Base-by-base conservation (phyloP, 2,888 invertebrate species). In the Ormia ochracea region DNA sequence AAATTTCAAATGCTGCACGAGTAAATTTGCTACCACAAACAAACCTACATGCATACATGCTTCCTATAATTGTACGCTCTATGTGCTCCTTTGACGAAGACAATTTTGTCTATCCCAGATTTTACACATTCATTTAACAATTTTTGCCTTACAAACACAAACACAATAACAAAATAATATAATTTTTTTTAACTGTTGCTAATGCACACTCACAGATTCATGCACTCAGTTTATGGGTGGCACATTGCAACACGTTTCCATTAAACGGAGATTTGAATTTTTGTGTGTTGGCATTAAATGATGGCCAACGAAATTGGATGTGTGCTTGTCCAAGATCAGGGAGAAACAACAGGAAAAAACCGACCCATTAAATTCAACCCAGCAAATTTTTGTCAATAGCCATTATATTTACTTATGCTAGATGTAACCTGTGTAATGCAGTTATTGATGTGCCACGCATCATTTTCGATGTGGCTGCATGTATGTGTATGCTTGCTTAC, bases 181-280 rank as follows among this genome's bases (percentile, higher is more conserved):
- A 48, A 9, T 48, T 19, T 68, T 63, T 58, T 31, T 23, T 23
- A 50, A 41, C 31, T 28, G 28, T 5, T 41, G 19, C 12, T 33
- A 43, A 14, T 43, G 41, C 31, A 61, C 1, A 50, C 48, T 31
- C 38, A 17, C 41, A 31, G 14, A 52, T 23, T 43, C 23, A 61
- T 17, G 28, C 31, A 61, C 38, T 21, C 26, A 21, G n/a, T 52
- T 45, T 52, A 72, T 73, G 50, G 66, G 61, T 48, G 38, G 66
- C 33, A 58, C 54, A 70, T 69, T 76, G 61, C 66, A 76, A 80
- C 76, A 80, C 76, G 76, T 80, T 76, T 73, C 58, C 68, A 80
- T 80, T 80, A 68, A 80, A 73, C 68, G 76, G 72, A 80, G 80
- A 76, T 76, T 80, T 80, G 72, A 72, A 76, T 80, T 73, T 76